A percentile compares a stretch with the other conserved stretches of the same genome.
Evolutionary conservation across 37 sponge, comb jelly and placozoan genomes (phyloP).

Genomic region (Geodia barretti): DNA sequence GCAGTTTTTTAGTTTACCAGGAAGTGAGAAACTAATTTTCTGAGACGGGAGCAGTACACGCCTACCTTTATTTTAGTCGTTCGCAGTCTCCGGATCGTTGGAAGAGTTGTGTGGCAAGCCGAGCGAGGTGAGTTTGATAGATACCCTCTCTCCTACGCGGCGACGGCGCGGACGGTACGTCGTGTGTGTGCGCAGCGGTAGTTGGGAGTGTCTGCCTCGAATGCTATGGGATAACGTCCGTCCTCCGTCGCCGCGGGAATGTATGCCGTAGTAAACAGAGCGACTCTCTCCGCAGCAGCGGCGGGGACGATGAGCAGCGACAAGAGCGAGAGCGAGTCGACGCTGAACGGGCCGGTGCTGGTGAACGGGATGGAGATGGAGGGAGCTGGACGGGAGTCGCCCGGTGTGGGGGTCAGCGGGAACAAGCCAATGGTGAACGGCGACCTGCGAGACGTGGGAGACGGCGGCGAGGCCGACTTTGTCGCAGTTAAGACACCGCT

Average conservation of each 20-base stretch:
- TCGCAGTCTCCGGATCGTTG: no score
- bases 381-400: background rate
- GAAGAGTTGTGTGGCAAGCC: no score
- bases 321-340: background rate
- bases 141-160: background rate
- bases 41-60: no score
- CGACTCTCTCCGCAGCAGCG: background rate
- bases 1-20: no score
- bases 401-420: slow-evolving; percentile 27
- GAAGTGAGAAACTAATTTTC: background rate
- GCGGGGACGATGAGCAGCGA: background rate
- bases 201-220: background rate
- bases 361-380: background rate
- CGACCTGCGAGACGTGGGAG: background rate
- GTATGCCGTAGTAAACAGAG: background rate
- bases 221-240: background rate
- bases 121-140: background rate
- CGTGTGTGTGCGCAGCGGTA: background rate
- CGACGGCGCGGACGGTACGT: background rate
- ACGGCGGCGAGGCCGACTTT: background rate
- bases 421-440: background rate
- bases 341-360: background rate
- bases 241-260: background rate
- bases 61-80: no score
- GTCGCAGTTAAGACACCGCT: no score